Conservation (phyloP, 2,113 vertebrate species). For the Monarcha castaneiventris region DNA sequence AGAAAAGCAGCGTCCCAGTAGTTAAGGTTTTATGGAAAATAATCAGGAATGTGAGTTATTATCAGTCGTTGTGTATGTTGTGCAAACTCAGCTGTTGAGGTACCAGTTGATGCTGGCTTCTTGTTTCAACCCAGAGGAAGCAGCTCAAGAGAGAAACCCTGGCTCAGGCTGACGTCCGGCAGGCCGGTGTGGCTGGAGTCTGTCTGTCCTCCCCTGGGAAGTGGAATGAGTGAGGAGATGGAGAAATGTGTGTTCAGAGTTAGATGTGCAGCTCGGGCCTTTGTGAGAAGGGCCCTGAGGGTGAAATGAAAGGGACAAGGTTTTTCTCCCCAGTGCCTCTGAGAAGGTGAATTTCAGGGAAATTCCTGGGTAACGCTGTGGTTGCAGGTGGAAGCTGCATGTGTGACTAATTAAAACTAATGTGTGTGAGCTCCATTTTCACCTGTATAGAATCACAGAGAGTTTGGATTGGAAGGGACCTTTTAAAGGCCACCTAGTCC, state of each 20-base stretch:
- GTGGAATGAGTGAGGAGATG: background rate
- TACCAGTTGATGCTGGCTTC: background rate
- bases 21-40: background rate
- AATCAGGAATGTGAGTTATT: background rate
- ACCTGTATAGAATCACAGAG: background rate
- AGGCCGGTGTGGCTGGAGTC: background rate
- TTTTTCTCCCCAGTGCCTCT: background rate
- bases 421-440: accelerated
- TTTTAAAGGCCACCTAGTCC: background rate
- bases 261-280: accelerated
- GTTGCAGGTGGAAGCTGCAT: background rate
- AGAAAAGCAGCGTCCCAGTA: background rate
- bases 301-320: background rate
- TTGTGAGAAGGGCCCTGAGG: background rate
- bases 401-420: accelerated
- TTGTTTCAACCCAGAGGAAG: background rate
- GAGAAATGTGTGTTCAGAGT: accelerated
- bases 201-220: background rate
- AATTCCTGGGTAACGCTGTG: accelerated
- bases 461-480: background rate
- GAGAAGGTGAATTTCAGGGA: background rate
- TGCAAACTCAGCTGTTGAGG: background rate
- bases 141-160: background rate
- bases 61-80: accelerated
- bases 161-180: accelerated